Conservation (phyloP, 2,888 invertebrate species). For the Platycheirus rosarum region DNA sequence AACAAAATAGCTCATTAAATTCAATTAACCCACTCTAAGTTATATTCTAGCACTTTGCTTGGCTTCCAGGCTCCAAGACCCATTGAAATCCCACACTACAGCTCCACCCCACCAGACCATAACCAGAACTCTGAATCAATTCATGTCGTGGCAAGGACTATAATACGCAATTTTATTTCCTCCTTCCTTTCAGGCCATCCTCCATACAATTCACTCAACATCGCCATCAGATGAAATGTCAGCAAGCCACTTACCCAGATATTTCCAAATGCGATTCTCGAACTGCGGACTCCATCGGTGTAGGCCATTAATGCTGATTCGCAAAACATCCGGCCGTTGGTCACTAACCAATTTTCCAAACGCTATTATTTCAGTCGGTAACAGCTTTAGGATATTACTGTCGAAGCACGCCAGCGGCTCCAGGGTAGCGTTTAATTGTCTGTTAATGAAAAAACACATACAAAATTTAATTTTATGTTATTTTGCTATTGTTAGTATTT, state of each 20-base stretch:
- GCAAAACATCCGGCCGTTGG: constrained; percentile 78
- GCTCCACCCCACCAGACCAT: constrained; percentile 1
- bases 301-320: constrained; percentile 81
- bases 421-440: constrained; percentile 82
- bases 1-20: constrained; percentile 73
- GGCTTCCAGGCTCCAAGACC: constrained; percentile 37
- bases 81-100: neutral
- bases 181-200: constrained; percentile 2
- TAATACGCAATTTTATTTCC: no score
- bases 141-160: constrained; percentile 4
- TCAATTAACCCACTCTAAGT: constrained; percentile 67
- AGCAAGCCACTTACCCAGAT: constrained; percentile 80
- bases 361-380: constrained; percentile 82
- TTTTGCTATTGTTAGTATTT: constrained; percentile 4
- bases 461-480: constrained; percentile 59
- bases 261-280: constrained; percentile 82
- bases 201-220: neutral
- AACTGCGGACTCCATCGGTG: constrained; percentile 82
- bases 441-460: constrained; percentile 75
- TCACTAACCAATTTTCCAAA: constrained; percentile 81
- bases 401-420: constrained; percentile 81
- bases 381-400: constrained; percentile 81
- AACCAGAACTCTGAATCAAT: constrained; percentile 7
- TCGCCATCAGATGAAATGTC: constrained; percentile 32
- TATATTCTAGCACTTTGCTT: constrained; percentile 20